Conservation (phyloP, 1,140 invertebrate species). For the Papilio polyxenes region DNA sequence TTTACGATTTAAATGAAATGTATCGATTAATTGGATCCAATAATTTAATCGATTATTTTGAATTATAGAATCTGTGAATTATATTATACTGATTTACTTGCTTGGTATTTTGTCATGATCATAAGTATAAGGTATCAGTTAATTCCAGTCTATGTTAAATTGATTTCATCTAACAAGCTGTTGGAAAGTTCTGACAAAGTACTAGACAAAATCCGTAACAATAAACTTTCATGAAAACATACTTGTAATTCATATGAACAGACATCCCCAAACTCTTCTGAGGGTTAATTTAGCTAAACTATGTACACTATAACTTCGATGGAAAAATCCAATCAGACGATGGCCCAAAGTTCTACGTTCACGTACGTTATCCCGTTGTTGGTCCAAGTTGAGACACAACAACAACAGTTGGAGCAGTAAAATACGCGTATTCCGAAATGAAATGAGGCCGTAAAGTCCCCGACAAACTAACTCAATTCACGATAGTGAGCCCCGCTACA, state of each 20-base stretch:
- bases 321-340: conserved; percentile 28
- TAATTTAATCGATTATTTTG: not conserved
- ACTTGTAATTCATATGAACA: not conserved
- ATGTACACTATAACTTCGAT: conserved; percentile 14
- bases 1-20: conserved; percentile 29
- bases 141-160: not conserved
- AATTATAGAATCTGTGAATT: not conserved
- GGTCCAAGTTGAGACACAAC: conserved; percentile 20
- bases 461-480: conserved; percentile 38
- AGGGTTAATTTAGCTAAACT: conserved; percentile 22
- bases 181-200: not conserved
- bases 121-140: not conserved
- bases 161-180: not conserved
- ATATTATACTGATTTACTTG: not conserved
- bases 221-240: not conserved
- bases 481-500: conserved; percentile 23
- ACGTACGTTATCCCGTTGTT: conserved; percentile 5
- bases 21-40: not conserved
- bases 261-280: conserved; percentile 15
- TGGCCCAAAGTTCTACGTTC: conserved; percentile 4
- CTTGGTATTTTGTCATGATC: no score
- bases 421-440: conserved; percentile 31
- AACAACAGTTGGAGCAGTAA: conserved; percentile 29
- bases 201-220: not conserved
- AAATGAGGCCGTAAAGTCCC: conserved; percentile 35